Base-by-base conservation (phyloP, 1,140 invertebrate genomes). In the Zaprionus capensis region DNA sequence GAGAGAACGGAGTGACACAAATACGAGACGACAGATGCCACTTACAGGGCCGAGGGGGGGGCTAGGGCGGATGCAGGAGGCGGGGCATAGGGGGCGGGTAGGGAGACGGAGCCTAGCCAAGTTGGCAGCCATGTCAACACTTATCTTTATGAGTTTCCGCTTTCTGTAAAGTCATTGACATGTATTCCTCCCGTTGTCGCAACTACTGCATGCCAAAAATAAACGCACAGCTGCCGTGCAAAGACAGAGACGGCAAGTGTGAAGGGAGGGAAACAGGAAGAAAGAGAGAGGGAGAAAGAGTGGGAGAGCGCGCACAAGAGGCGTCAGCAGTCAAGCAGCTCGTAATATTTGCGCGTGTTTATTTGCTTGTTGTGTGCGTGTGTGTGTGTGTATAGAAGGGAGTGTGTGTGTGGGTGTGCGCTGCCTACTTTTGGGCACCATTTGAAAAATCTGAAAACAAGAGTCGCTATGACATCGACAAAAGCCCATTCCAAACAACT, bases 101-200 rank as follows among this genome's bases (percentile, higher is more conserved):
- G 31, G 56, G 66, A 63, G 57, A 67, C 80, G 56, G 66, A 63
- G 57, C 70, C 80, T 77, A 73, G 68, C 64, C 80, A 86, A 88
- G 84, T 83, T 90, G 73, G 78, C 86, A 83, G 78, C 76, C 83
- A 87, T 91, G 88, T 91, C 87, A 91, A 91, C 87, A 91, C 88
- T 91, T 91, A 91, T 91, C 88, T 91, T 91, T 91, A 91, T 91
- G 88, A 91, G 88, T 91, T 91, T 91, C 88, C 88, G 88, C 88
- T 91, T 91, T 91, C 81, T 91, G 83, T 91, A 91, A 91, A 91
- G 88, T 91, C 88, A 91, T 91, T 91, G 88, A 91, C 88, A 91
- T 88, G 81, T 86, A 81, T 91, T 88, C 76, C 82, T 78, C 44
- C 68, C 57, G 62, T 57, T 67, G 70, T 64, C 46, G 68, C 68